Base-by-base conservation (phyloP, 2,113 vertebrate species). In the Chelonoidis abingdonii region DNA sequence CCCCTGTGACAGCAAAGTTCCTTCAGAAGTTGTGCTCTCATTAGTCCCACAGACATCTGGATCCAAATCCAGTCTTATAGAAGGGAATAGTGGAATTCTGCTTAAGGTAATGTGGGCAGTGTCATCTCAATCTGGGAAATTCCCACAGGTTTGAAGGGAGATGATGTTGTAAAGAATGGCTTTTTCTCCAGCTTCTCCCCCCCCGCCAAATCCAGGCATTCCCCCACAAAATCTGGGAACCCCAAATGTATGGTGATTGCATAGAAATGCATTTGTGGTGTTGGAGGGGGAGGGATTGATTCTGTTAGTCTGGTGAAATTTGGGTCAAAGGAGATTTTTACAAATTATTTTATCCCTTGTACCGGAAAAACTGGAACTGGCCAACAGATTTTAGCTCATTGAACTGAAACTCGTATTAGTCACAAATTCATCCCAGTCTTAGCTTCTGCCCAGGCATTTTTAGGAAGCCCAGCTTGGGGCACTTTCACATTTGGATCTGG, bases 121-220 rank as follows among this genome's bases (percentile, higher is more conserved):
- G 50, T 4, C 2, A 31, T 2, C 9, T 1, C 52, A 53, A 78
- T 86, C 31, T 31, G 53, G 83, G 7, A 49, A 1, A 72, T 72
- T 88, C 4, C 1, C 54, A 57, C 19, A n/a, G 2, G 7, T 88
- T 81, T 81, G 53, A 13, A 86, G 69, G 5, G 13, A 69, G 54
- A 54, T 8, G 31, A 11, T 83, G 2, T 2, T 78, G 5, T 7
- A 2, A 4, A 44, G 2, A 84, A 11, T 41, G 50, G 2, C n/a
- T 72, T n/a, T 72, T 72, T 38, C 4, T 8, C 17, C 44, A 50
- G 6, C 0, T 83, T 93, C 69, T 27, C 35, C n/a, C 44, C 12
- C 1, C 3, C 10, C 5, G 19, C 0, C 10, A 49, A 49, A 0
- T 44, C 4, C 10, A 62, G 82, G 19, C 1, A 19, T 69, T 76